A percentile compares a stretch with the other conserved stretches of the same genome.
These are phyloP conservation scores for Tupiocoris notatus DNA, from an alignment of 2,888 invertebrate genomes.

Conservation along the genomic window DNA sequence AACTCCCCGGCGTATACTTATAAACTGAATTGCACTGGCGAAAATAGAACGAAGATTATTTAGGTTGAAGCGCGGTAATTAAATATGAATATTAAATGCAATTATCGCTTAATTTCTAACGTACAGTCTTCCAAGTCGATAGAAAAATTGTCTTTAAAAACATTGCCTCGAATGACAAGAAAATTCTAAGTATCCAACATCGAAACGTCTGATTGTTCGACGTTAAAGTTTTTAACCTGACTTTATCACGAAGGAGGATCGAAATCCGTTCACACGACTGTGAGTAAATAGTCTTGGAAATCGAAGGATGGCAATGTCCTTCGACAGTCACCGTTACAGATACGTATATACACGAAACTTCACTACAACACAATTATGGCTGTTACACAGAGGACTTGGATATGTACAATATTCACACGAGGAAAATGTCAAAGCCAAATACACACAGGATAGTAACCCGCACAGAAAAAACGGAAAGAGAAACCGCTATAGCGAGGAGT, in stretches of 20 bases:
- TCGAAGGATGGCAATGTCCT: background rate
- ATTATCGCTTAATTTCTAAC: conserved; percentile 5
- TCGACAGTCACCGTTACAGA: background rate
- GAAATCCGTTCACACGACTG: background rate
- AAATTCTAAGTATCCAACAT: conserved; percentile 16
- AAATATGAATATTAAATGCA: background rate
- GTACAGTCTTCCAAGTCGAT: conserved; percentile 23
- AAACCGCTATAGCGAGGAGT: background rate
- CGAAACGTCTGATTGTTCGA: conserved; percentile 22
- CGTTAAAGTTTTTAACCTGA: too few species aligned
- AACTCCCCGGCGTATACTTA: too few species aligned
- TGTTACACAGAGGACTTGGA: conserved; percentile 19
- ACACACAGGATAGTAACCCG: conserved; percentile 19
- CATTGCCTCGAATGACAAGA: conserved; percentile 7
- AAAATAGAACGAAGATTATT: too few species aligned
- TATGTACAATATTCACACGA: conserved; percentile 37
- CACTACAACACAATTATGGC: too few species aligned
- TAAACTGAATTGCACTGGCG: too few species aligned
- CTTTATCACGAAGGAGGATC: background rate
- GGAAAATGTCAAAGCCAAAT: background rate
- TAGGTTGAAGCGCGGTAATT: too few species aligned
- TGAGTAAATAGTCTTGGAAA: too few species aligned
- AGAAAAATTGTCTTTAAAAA: conserved; percentile 26
- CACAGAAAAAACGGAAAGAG: background rate
- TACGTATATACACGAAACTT: background rate